Evolutionary conservation across 1,140 invertebrate genomes (phyloP), one percentile per base, ranked within the genome.

Genomic region (Bombus affinis): DNA sequence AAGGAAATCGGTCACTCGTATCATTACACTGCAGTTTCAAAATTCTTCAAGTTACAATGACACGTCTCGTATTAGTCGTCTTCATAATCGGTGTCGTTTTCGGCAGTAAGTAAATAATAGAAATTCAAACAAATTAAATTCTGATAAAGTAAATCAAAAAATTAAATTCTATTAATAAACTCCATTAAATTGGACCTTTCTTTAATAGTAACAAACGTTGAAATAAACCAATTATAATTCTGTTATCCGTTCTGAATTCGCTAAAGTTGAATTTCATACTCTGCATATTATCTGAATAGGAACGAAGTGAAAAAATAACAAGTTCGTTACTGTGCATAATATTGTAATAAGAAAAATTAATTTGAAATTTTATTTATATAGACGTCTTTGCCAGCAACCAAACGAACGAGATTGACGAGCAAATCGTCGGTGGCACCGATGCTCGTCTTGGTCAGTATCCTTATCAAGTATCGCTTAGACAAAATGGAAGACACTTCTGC

Each of bases 391-490:
- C 78, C 47, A 53, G 0, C 18, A 53, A 53, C 18, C 18, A 22
- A 53, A 53, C 47, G 47, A 18, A 53, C 2, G 65, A 75, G 0
- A 39, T 13, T 10, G 35, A 18, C 15, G 74, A 73, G 5, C 76
- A 44, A 71, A n/a, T 87, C 1, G 57, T 90, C 22, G 62, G 70
- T 25, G 87, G 66, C 25, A 4, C 32, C 0, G 0, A 75, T 9
- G 85, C 86, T 10, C 6, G 15, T 1, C 44, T 13, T 3, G 79
- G 79, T 25, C 81, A 88, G 47, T 89, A 86, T 32, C 90, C 90
- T 8, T 89, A 86, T 18, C 68, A 81, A 39, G 90, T 90, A 18
- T 91, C 86, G 0, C n/a, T 91, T 3, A 80, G 83, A 47, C 3
- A 39, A 1, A 1, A 65, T 0, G 12, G 57, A 10, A 0, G 44